These are phyloP conservation scores for Charaxes varanes DNA, from an alignment of 1,140 invertebrate genomes.

Conservation along the genomic window DNA sequence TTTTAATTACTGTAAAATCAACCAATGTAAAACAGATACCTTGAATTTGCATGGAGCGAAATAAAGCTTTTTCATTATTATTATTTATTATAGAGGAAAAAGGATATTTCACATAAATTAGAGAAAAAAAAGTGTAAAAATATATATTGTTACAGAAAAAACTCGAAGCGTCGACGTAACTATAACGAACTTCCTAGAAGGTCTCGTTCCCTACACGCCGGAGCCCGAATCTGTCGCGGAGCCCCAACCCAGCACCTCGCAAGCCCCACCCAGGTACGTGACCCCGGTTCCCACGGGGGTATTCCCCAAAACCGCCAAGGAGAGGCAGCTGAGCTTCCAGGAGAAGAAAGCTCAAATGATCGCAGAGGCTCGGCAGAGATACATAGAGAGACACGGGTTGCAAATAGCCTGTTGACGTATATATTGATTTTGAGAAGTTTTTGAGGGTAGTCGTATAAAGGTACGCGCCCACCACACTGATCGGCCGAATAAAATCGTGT, in stretches of 20 bases:
- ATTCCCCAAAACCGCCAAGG: conserved; percentile 79
- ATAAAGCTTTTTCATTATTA: no score
- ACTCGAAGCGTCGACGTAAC: conserved; percentile 87
- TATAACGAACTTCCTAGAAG: conserved; percentile 88
- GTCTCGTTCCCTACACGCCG: conserved; percentile 80
- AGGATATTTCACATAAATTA: no score
- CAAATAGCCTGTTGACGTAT: conserved; percentile 44
- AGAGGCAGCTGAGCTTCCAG: conserved; percentile 75
- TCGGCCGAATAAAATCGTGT: background rate
- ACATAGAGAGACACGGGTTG: conserved; percentile 86
- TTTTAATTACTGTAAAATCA: no score
- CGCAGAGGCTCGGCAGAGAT: conserved; percentile 82
- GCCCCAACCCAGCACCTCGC: conserved; percentile 28
- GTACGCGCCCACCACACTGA: no score
- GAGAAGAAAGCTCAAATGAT: conserved; percentile 87
- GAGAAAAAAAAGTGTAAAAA: no score
- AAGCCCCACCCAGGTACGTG: conserved; percentile 31
- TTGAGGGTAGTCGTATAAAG: conserved; percentile 13
- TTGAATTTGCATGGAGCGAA: no score
- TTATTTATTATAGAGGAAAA: no score
- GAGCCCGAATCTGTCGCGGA: conserved; percentile 52
- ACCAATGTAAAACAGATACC: no score
- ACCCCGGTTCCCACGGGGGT: conserved; percentile 60
- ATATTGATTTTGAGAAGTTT: background rate
- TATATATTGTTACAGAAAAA: conserved; percentile 77